Evolutionary conservation across 2,113 vertebrate genomes (phyloP).

Genomic region (Percopsis transmontana): DNA sequence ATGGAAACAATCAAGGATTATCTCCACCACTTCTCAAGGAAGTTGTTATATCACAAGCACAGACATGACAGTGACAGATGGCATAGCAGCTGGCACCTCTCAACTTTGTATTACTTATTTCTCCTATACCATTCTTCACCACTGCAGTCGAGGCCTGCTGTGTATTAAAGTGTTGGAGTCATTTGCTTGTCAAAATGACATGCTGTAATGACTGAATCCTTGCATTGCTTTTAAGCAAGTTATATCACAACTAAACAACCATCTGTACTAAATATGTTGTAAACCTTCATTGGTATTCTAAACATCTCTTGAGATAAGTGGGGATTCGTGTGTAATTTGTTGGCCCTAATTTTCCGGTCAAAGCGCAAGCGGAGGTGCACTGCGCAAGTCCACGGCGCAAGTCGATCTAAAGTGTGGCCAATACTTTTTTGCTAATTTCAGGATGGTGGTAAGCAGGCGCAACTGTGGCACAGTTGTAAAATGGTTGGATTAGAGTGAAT

Average conservation of each 20-base stretch:
- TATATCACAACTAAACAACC: constrained; percentile 29
- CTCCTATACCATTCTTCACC: constrained; percentile 50
- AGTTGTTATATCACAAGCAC: constrained; percentile 72
- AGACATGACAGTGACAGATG: constrained; percentile 81
- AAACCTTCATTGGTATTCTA: constrained; percentile 34
- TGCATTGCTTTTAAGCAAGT: constrained; percentile 23
- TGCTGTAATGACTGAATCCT: constrained; percentile 22
- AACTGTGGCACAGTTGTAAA: too few relatives aligned
- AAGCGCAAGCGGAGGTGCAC: too few relatives aligned
- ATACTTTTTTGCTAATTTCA: too few relatives aligned
- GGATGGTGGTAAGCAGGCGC: too few relatives aligned
- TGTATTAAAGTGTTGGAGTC: constrained; percentile 71
- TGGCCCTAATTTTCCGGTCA: too few relatives aligned
- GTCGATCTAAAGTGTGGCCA: too few relatives aligned
- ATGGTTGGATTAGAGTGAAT: too few relatives aligned
- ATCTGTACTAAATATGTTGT: constrained; percentile 36
- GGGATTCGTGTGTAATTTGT: constrained; percentile 41
- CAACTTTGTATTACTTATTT: constrained; percentile 73
- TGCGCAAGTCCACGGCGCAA: too few relatives aligned
- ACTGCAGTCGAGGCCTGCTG: constrained; percentile 62
- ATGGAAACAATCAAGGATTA: constrained; percentile 70
- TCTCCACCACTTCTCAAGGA: constrained; percentile 69
- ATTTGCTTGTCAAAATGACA: constrained; percentile 39
- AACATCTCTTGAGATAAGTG: constrained; percentile 42
- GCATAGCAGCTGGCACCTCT: constrained; percentile 78